Evolutionary conservation across 2,113 vertebrate species (phyloP).

Genomic region (Anser cygnoides): DNA sequence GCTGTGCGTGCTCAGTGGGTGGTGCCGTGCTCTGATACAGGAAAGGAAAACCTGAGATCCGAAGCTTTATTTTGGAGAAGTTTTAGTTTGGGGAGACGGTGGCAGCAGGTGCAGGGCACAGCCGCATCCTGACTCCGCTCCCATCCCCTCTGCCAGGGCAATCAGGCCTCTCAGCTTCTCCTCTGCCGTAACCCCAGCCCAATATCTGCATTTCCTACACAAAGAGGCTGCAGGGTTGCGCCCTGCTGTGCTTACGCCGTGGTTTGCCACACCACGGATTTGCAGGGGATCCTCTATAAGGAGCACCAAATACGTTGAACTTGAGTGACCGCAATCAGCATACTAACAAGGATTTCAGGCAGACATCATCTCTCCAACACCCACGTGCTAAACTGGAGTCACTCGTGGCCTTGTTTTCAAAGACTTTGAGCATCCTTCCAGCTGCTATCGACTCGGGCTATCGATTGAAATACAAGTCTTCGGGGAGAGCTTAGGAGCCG

Average conservation of each 20-base stretch:
- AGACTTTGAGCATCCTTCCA: neutral
- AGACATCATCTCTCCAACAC: neutral
- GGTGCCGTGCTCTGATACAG: neutral
- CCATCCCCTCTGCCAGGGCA: neutral
- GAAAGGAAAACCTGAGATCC: neutral
- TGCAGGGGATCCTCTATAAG: accelerated
- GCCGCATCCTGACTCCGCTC: neutral
- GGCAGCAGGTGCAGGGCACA: accelerated
- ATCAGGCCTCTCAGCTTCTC: neutral
- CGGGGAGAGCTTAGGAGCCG: neutral
- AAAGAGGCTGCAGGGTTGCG: neutral
- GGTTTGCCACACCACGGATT: accelerated
- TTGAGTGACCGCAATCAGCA: accelerated
- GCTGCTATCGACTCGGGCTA: neutral
- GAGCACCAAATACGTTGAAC: too few species aligned
- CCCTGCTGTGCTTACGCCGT: accelerated
- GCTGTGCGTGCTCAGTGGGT: accelerated
- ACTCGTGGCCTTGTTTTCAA: neutral
- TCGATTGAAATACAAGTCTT: neutral
- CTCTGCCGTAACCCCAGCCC: accelerated
- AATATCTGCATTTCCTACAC: neutral
- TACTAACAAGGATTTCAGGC: neutral
- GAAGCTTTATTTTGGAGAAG: neutral
- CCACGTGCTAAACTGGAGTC: neutral
- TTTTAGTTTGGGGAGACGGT: accelerated